phyloP scores from a whole-genome alignment of 2,797 vertebrate genomes.

The Jordanella pulchra region DNA sequence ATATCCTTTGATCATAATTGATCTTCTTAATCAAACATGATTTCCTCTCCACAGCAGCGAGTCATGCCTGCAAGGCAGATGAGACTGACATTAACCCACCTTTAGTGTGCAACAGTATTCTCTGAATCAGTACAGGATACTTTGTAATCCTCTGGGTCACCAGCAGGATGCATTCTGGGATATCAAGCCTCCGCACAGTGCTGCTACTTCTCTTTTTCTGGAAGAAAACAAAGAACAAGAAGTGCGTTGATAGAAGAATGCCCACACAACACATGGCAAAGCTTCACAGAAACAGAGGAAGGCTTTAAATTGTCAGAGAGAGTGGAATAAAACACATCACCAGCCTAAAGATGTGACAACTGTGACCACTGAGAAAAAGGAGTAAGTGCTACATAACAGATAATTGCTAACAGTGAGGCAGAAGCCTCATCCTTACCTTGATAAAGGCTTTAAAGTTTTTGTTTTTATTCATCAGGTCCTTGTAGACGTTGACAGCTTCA shows the following conservation, averaged over 20 bases:
- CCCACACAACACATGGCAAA: conserved; percentile 26
- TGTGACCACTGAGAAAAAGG: neutral
- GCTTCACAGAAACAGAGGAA: conserved; percentile 21
- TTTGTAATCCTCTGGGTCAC: conserved; percentile 99
- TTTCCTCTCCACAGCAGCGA: neutral
- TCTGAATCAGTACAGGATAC: conserved; percentile 93
- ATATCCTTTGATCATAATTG: neutral
- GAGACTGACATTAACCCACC: conserved; percentile 73
- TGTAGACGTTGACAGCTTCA: conserved; percentile 93
- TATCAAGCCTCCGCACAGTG: conserved; percentile 90
- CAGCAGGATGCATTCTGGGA: conserved; percentile 95
- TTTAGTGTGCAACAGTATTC: conserved; percentile 92
- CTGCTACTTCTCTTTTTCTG: conserved; percentile 97
- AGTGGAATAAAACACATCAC: neutral
- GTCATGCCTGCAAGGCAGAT: neutral
- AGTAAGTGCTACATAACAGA: neutral
- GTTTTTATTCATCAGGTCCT: conserved; percentile 92
- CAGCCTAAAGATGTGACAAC: neutral
- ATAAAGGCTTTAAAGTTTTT: conserved; percentile 95
- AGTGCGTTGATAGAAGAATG: conserved; percentile 27
- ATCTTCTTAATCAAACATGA: neutral
- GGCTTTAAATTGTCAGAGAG: neutral
- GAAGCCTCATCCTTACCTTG: conserved; percentile 79
- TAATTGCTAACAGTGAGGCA: neutral
- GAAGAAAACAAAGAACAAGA: conserved; percentile 39